phyloP scores from a whole-genome alignment of 1,140 invertebrate species.

The Spodoptera frugiperda region DNA sequence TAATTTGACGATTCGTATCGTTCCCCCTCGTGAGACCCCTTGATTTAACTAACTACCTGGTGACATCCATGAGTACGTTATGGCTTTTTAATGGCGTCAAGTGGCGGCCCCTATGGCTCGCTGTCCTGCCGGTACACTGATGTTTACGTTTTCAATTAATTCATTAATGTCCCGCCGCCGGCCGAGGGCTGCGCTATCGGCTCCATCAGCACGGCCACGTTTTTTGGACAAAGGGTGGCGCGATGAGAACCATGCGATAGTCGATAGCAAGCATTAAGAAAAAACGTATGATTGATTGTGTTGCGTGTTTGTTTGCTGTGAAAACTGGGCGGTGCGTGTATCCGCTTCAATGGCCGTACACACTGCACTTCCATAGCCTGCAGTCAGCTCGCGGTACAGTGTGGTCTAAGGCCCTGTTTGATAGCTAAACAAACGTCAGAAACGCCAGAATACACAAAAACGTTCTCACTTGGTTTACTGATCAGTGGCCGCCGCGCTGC shows the following conservation, averaged over 20 bases:
- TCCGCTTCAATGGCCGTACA: too few species aligned
- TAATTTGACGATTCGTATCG: conserved; percentile 29
- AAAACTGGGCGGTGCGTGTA: background rate
- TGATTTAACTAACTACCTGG: conserved; percentile 55
- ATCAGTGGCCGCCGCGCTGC: too few species aligned
- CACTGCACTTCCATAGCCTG: too few species aligned
- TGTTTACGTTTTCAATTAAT: conserved; percentile 44
- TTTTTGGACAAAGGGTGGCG: conserved; percentile 23
- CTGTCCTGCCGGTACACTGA: conserved; percentile 16
- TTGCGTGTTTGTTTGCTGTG: background rate
- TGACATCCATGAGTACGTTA: conserved; percentile 44
- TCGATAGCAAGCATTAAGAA: background rate
- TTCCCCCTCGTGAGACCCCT: conserved; percentile 11
- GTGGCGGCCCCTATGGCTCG: conserved; percentile 45
- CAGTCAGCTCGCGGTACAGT: too few species aligned
- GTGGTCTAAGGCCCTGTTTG: too few species aligned
- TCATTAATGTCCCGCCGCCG: conserved; percentile 28
- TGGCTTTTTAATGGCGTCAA: conserved; percentile 57
- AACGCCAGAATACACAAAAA: background rate
- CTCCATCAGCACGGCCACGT: conserved; percentile 7
- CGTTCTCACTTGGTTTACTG: background rate
- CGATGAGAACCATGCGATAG: conserved; percentile 1
- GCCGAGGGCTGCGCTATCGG: conserved; percentile 14
- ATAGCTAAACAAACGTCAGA: too few species aligned
- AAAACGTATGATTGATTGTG: conserved; percentile 4